Base-by-base conservation (phyloP, 2,113 vertebrate species). In the Hyperoodon ampullatus region DNA sequence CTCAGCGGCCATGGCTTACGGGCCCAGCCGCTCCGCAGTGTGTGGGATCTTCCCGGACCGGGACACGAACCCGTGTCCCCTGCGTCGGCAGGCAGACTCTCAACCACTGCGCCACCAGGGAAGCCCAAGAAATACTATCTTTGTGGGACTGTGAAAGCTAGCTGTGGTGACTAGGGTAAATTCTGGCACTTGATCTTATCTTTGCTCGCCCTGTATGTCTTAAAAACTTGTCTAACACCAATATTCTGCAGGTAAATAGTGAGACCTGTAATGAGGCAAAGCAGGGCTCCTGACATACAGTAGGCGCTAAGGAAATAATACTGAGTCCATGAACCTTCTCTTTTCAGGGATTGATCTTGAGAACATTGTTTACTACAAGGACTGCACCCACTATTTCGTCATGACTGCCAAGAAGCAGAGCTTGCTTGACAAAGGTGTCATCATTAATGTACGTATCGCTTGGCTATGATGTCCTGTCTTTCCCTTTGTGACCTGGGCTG, bases 331-430 rank as follows among this genome's bases (percentile, higher is more conserved):
- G 2, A 24, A 21, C 0, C 53, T 89, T 98, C 97, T 98, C 84
- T 97, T 98, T 98, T 66, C 98, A 99, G 99, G 99, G 94, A 99
- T 99, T 33, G 99, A 99, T 96, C 98, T 99, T 81, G 99, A 99
- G 98, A 99, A 99, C 98, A 99, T 99, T 81, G 99, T 99, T 91
- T 99, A 99, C 98, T 99, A 99, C 93, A 99, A 98, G 97, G 99
- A 99, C 97, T 99, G 99, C 97, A 99, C 99, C 0, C 99, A 99
- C 97, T 99, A 99, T 98, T 99, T 99, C 97, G 99, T 99, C 94
- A 99, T 99, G 99, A 99, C 99, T 2, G 99, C 99, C 87, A 99
- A 99, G 98, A 99, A 99, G 78, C 99, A 99, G 98, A 99, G 99
- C 93, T 99, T 99, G 94, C 98, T 99, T 96, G 99, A 99, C 96